A percentile compares a stretch with the other conserved stretches of the same genome.
These are phyloP conservation scores for Aphidius gifuensis DNA, from an alignment of 1,140 invertebrate genomes.

Conservation along the genomic window DNA sequence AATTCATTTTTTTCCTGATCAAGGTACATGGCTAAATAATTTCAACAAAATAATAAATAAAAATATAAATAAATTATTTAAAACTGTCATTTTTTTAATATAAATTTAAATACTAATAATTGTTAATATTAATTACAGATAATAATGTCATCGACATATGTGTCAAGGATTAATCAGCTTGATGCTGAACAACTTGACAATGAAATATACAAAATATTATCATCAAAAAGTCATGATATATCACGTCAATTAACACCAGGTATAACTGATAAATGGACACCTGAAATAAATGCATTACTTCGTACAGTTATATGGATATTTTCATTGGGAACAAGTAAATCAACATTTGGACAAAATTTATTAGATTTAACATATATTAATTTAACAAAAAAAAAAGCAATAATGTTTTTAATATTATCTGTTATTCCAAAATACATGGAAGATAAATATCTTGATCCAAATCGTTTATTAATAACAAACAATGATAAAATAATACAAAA, in stretches of 20 bases:
- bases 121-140: not conserved
- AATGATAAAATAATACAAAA: not conserved
- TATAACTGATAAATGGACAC: conserved; percentile 40
- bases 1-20: no score
- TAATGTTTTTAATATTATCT: conserved; percentile 40
- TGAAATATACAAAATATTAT: conserved; percentile 48
- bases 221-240: conserved; percentile 37
- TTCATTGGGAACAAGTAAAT: conserved; percentile 40
- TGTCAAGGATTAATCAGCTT: conserved; percentile 50
- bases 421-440: conserved; percentile 42
- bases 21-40: no score
- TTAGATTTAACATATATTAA: conserved; percentile 46
- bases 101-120: not conserved
- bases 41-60: no score
- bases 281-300: conserved; percentile 44
- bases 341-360: conserved; percentile 49
- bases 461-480: not conserved
- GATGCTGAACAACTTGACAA: conserved; percentile 48
- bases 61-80: no score
- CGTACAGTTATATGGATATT: conserved; percentile 47
- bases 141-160: conserved; percentile 30
- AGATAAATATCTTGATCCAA: conserved; percentile 34
- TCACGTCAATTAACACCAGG: conserved; percentile 36
- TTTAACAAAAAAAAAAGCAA: conserved; percentile 39
- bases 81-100: no score